Conservation (phyloP, 2,113 vertebrate species). For the Bubo scandiacus region DNA sequence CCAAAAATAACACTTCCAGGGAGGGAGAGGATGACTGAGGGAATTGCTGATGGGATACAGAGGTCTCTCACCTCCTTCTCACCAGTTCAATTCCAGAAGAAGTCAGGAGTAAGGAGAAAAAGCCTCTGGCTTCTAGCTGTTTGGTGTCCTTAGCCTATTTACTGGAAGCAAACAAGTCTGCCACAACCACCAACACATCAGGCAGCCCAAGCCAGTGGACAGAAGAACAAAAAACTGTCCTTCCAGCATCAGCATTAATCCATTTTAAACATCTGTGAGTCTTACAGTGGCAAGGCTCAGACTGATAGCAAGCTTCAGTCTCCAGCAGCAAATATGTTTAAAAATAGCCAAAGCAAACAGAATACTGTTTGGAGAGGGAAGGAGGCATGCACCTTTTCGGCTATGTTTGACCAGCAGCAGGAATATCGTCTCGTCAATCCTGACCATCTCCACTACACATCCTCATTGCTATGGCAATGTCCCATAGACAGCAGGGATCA, state of each 20-base stretch:
- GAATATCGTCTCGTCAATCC: not conserved
- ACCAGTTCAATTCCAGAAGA: not conserved
- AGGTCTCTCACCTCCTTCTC: conserved; percentile 12
- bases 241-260: not conserved
- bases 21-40: conserved; percentile 23
- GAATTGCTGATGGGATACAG: not conserved
- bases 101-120: not conserved
- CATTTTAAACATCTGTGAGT: not conserved
- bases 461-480: not conserved
- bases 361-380: not conserved
- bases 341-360: conserved; percentile 4
- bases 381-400: not conserved
- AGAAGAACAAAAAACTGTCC: not conserved
- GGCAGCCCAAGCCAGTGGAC: not conserved
- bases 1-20: conserved; percentile 53
- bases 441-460: not conserved
- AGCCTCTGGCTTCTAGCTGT: not conserved
- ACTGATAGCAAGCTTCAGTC: not conserved
- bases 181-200: not conserved
- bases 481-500: not conserved
- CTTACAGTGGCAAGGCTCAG: not conserved
- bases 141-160: not conserved
- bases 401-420: not conserved
- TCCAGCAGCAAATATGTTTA: not conserved
- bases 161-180: not conserved